Conservation (phyloP, 1,140 invertebrate genomes). For the Aethina tumida region DNA sequence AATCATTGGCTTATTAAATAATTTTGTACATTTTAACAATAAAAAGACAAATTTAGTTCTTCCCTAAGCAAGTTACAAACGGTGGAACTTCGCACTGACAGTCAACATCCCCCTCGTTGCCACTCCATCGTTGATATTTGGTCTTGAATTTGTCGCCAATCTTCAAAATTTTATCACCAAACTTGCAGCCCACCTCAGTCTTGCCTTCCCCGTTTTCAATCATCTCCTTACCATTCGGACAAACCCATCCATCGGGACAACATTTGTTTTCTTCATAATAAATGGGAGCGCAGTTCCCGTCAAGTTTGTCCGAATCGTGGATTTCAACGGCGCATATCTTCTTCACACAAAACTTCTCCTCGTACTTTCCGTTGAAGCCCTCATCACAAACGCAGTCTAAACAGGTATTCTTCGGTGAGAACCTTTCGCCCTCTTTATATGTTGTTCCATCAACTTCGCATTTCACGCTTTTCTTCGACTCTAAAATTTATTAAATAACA, state of each 20-base stretch:
- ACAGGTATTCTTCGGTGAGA: constrained; percentile 22
- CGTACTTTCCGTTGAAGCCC: constrained; percentile 22
- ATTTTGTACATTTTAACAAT: too few relatives aligned
- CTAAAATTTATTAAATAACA: neutral
- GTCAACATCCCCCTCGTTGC: too few relatives aligned
- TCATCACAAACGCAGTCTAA: constrained; percentile 22
- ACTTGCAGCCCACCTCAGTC: too few relatives aligned
- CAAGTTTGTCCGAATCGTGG: constrained; percentile 10
- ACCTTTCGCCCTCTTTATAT: constrained; percentile 19
- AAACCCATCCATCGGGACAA: constrained; percentile 20
- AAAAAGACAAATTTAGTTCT: too few relatives aligned
- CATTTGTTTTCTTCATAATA: constrained; percentile 13
- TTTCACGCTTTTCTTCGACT: constrained; percentile 3
- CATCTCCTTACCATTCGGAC: too few relatives aligned
- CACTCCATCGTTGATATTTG: too few relatives aligned
- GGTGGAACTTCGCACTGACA: too few relatives aligned
- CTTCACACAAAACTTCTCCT: constrained; percentile 16
- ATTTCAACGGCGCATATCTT: constrained; percentile 17
- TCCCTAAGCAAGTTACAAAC: too few relatives aligned
- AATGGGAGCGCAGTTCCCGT: constrained; percentile 19
- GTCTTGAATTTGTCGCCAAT: too few relatives aligned
- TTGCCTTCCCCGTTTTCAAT: too few relatives aligned
- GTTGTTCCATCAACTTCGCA: constrained; percentile 20
- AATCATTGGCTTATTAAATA: too few relatives aligned
- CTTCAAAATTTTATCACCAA: too few relatives aligned